Evolutionary conservation across 2,888 invertebrate genomes (phyloP), one percentile per base, ranked within the genome.

Genomic region (Conchocele bisecta): DNA sequence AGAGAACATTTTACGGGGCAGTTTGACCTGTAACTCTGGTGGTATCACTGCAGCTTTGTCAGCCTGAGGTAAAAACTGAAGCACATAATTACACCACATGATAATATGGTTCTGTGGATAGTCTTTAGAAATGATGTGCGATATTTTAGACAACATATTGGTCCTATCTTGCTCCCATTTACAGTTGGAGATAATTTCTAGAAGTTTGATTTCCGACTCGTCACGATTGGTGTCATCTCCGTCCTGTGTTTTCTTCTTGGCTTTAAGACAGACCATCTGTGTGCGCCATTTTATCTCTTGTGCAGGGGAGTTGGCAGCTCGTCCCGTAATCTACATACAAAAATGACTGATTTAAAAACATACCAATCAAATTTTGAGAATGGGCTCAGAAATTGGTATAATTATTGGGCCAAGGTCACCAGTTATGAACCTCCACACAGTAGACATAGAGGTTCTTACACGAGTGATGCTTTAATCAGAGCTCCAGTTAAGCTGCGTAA

Each of bases 171-270:
- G 68, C 20, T 84, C 86, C 88, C 88, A 89, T 53, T 83, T 79
- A 72, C 88, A 89, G 64, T 88, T 86, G 13, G 87, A 85, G 39
- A 83, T 83, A 51, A 89, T 84, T 70, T 89, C 88, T n/a, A 89
- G 71, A 15, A 89, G 79, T 58, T 86, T 85, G 22, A 87, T 84
- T 57, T 77, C 77, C 0, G 63, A 58, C 26, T 71, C 70, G 6
- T 79, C 75, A 17, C 60, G 60, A 35, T 11, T 35, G 11, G 46
- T 7, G 33, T 51, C 48, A 13, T 70, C 65, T 1, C 66, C 60
- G 9, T 61, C n/a, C 3, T 77, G 56, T 4, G 70, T 48, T 44
- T 79, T 75, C 39, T 83, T 81, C 70, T 81, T 86, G 24, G 86
- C 83, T 53, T 84, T 83, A 26, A 88, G 56, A 60, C 87, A 87